Evolutionary conservation across 1,140 invertebrate species (phyloP).

Genomic region (Temnothorax nylanderi): DNA sequence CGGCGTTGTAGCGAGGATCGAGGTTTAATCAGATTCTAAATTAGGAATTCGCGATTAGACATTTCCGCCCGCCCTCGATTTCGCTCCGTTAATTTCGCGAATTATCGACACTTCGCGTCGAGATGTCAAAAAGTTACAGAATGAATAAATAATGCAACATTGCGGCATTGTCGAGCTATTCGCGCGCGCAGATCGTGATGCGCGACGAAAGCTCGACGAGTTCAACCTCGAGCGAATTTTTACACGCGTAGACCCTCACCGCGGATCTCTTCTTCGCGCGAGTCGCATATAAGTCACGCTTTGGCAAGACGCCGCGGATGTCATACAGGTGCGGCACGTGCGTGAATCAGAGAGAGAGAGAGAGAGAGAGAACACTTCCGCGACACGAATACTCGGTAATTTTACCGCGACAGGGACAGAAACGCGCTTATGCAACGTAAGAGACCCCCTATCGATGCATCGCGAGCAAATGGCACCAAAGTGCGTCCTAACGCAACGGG

Average conservation of each 20-base stretch:
- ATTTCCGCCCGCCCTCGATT: background rate
- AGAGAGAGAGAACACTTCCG: constrained; percentile 38
- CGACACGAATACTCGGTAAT: constrained; percentile 76
- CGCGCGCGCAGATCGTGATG: background rate
- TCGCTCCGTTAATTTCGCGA: background rate
- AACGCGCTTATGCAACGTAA: background rate
- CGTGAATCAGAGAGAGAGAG: constrained; percentile 26
- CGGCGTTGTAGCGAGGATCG: background rate
- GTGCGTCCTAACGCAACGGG: background rate
- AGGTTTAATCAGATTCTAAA: constrained; percentile 31
- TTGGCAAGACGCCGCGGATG: background rate
- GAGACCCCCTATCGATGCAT: background rate
- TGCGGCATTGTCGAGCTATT: background rate
- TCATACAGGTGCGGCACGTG: constrained; percentile 33
- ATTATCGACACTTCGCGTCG: no score
- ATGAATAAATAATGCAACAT: background rate
- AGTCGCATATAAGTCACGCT: background rate
- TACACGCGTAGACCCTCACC: background rate
- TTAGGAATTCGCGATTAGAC: background rate
- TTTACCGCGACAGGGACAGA: constrained; percentile 64
- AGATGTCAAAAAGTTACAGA: background rate
- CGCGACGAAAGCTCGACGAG: background rate
- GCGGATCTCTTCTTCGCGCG: background rate
- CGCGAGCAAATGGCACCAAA: background rate
- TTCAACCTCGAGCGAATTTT: background rate